Percentiles rank a stretch among this genome's conserved stretches.
Evolutionary conservation across 37 sponge, comb jelly and placozoan genomes (phyloP).

Genomic region (Halisarca cf. caerulea): DNA sequence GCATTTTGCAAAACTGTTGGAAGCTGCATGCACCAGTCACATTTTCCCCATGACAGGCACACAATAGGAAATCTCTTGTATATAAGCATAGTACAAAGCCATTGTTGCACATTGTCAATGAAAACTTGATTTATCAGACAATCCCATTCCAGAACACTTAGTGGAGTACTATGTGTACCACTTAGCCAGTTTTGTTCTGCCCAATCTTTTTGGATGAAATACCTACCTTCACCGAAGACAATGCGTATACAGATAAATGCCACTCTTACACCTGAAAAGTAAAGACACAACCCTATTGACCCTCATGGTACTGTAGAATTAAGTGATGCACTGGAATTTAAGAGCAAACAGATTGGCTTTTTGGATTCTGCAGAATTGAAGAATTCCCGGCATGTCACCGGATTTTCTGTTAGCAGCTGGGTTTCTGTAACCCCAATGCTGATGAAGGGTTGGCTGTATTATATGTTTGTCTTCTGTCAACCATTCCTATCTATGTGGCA

Average conservation of each 20-base stretch:
- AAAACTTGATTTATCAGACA: no score
- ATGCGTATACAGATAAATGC: neutral
- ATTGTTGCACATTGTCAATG: no score
- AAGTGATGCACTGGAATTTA: neutral
- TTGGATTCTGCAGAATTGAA: constrained; percentile 18
- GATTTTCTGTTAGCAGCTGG: no score
- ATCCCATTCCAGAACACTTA: neutral
- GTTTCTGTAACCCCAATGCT: no score
- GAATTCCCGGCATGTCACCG: neutral
- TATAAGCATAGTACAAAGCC: no score
- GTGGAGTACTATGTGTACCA: constrained; percentile 7
- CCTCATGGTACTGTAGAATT: neutral
- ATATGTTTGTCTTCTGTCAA: constrained; percentile 23
- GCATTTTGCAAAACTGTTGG: no score
- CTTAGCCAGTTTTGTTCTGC: constrained; percentile 33
- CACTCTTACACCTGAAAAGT: constrained; percentile 2
- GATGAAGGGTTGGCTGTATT: constrained; percentile 39
- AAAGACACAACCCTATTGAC: neutral
- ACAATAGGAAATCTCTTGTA: no score
- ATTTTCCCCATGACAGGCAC: no score
- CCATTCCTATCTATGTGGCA: constrained; percentile 43
- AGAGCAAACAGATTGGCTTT: neutral
- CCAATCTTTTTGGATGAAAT: constrained; percentile 37
- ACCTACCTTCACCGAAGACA: neutral
- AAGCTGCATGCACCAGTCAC: no score